phyloP scores from a whole-genome alignment of 2,113 vertebrate species.

The Podocnemis expansa region DNA sequence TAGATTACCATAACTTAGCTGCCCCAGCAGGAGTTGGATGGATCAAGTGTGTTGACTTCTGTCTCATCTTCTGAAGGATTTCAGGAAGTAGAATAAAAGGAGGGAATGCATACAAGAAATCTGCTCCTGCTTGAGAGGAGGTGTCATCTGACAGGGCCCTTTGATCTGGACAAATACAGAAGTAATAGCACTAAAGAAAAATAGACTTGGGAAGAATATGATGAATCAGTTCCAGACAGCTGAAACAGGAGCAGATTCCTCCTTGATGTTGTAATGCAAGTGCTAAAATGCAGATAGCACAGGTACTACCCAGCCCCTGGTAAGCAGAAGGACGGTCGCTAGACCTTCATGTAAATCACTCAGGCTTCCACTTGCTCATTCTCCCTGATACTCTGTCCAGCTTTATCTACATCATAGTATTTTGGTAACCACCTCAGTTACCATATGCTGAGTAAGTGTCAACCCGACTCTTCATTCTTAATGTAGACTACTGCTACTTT shows the following conservation, averaged over 20 bases:
- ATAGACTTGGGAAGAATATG: not conserved
- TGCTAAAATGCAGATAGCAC: not conserved
- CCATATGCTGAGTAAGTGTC: not conserved
- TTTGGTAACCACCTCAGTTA: not conserved
- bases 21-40: not conserved
- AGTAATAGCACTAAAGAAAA: not conserved
- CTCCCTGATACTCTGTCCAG: not conserved
- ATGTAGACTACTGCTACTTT: not conserved
- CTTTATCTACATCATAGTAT: not conserved
- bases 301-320: not conserved
- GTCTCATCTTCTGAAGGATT: not conserved
- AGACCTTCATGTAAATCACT: not conserved
- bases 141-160: not conserved
- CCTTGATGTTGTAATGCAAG: not conserved
- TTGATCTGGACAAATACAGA: not conserved
- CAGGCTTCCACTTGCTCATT: not conserved
- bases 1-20: not conserved
- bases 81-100: not conserved
- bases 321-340: not conserved
- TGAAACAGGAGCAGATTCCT: not conserved
- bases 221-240: not conserved
- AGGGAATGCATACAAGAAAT: not conserved
- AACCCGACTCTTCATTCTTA: not conserved
- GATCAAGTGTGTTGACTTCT: not conserved
- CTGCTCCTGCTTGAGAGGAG: not conserved